phyloP scores from a whole-genome alignment of 2,113 vertebrate genomes.

The Mormyrus iriodes region DNA sequence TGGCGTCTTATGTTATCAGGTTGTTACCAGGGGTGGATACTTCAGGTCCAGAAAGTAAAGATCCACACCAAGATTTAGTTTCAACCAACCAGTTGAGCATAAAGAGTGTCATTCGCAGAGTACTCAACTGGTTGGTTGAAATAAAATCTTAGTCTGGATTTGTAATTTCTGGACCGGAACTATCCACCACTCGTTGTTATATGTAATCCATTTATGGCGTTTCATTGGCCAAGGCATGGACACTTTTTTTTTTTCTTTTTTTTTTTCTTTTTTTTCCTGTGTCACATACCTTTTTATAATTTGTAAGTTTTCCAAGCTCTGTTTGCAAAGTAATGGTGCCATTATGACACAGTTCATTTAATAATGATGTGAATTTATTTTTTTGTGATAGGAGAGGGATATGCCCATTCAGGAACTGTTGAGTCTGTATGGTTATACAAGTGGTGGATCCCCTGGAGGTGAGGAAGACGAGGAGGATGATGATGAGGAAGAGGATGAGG shows the following conservation, averaged over 20 bases:
- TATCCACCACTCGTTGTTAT: not conserved
- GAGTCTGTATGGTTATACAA: conserved; percentile 85
- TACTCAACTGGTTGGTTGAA: not conserved
- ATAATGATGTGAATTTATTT: not conserved
- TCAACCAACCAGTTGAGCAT: not conserved
- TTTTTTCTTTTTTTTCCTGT: not conserved
- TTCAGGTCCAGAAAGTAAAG: not conserved
- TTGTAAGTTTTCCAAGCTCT: not conserved
- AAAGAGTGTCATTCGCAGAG: not conserved
- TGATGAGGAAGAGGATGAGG: conserved; percentile 68
- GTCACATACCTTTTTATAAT: not conserved
- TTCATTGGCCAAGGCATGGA: not conserved
- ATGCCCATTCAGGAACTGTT: conserved; percentile 96
- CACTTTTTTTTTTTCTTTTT: not conserved
- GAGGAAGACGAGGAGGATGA: conserved; percentile 61
- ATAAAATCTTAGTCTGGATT: not conserved
- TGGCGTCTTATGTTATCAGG: conserved; percentile 21
- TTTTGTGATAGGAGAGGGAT: conserved; percentile 75
- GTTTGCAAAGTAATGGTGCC: not conserved
- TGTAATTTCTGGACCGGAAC: not conserved
- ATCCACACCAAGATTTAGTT: not conserved
- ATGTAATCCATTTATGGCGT: not conserved
- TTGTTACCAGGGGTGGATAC: not conserved
- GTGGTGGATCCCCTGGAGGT: conserved; percentile 73
- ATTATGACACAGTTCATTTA: not conserved